These are phyloP conservation scores for Sinella curviseta DNA, from an alignment of 1,140 invertebrate genomes.

Conservation along the genomic window DNA sequence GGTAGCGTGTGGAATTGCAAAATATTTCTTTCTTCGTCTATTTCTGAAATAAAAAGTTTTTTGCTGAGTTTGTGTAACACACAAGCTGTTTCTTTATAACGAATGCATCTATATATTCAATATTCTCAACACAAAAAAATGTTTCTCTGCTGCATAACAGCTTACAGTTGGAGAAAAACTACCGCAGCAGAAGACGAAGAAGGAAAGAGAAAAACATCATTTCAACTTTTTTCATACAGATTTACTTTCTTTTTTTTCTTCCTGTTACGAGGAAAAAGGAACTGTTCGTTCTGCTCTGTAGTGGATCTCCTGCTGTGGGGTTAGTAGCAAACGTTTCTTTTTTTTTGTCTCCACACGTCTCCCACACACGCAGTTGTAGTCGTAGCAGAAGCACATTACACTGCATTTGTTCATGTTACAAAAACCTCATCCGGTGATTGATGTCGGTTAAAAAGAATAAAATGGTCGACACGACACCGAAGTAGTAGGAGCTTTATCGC, in stretches of 20 bases:
- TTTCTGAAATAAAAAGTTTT: too few relatives aligned
- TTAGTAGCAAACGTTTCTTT: background rate
- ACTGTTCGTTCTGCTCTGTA: background rate
- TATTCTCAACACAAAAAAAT: too few relatives aligned
- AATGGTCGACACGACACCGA: slow-evolving; percentile 6
- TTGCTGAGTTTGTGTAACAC: too few relatives aligned
- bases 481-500: slow-evolving; percentile 9
- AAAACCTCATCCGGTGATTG: slow-evolving; percentile 22
- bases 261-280: background rate
- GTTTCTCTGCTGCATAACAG: too few relatives aligned
- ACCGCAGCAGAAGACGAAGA: too few relatives aligned
- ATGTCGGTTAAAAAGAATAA: slow-evolving; percentile 8
- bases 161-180: too few relatives aligned
- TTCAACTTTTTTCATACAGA: background rate
- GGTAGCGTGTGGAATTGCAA: too few relatives aligned
- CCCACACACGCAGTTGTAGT: background rate
- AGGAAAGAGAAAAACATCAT: background rate
- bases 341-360: background rate
- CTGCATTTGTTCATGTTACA: slow-evolving; percentile 2
- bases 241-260: background rate
- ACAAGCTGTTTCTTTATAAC: too few relatives aligned
- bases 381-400: background rate
- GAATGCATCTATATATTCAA: too few relatives aligned
- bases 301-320: slow-evolving; percentile 8
- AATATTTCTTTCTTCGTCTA: too few relatives aligned